Evolutionary conservation across 2,797 vertebrate species (phyloP).

Genomic region (Microctenopoma steveboyesi): DNA sequence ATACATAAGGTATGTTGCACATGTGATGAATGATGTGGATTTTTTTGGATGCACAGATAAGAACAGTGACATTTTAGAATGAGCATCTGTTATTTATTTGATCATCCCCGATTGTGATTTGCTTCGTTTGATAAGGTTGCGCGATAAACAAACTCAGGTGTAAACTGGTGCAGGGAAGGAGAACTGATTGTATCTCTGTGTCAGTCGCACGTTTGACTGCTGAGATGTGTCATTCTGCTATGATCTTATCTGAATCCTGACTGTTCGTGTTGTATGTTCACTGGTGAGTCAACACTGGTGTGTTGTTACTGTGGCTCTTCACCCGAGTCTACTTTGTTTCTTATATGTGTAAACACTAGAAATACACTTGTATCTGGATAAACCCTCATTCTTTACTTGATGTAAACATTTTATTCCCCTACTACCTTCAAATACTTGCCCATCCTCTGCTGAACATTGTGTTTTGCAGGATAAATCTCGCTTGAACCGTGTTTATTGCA

Average conservation of each 20-base stretch:
- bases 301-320: background rate
- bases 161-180: conserved; percentile 15
- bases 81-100: background rate
- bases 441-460: too few relatives aligned
- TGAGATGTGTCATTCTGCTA: conserved; percentile 39
- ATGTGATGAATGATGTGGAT: conserved; percentile 17
- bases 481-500: too few relatives aligned
- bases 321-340: too few relatives aligned
- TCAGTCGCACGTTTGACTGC: conserved; percentile 42
- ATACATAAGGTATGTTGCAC: background rate
- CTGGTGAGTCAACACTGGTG: background rate
- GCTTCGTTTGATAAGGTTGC: background rate
- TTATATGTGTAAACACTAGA: too few relatives aligned
- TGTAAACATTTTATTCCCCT: too few relatives aligned
- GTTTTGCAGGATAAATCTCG: too few relatives aligned
- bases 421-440: too few relatives aligned
- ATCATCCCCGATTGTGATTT: background rate
- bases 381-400: too few relatives aligned
- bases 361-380: too few relatives aligned
- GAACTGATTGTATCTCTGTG: conserved; percentile 18
- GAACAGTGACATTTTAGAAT: background rate
- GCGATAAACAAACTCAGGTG: conserved; percentile 16
- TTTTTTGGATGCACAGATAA: conserved; percentile 4
- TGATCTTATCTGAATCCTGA: conserved; percentile 21
- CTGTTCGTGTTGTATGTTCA: conserved; percentile 7